phyloP scores from a whole-genome alignment of 2,113 vertebrate species.

The Bufo bufo region DNA sequence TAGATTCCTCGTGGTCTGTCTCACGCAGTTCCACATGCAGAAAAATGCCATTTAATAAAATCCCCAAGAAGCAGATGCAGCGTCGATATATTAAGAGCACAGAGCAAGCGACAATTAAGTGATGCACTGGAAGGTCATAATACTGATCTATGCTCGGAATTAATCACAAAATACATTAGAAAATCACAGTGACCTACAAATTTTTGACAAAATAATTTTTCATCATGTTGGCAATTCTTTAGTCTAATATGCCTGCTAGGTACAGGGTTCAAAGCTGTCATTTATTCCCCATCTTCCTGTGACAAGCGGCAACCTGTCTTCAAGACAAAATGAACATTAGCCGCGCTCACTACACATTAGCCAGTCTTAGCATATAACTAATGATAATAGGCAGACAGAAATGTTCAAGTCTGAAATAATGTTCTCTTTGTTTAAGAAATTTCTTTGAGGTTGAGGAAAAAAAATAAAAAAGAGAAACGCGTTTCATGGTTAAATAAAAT shows the following conservation, averaged over 20 bases:
- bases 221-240: slow-evolving; percentile 94
- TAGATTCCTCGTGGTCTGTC: slow-evolving; percentile 45
- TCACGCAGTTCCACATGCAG: slow-evolving; percentile 77
- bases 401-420: slow-evolving; percentile 91
- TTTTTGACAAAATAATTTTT: slow-evolving; percentile 99
- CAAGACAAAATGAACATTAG: slow-evolving; percentile 97
- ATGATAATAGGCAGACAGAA: slow-evolving; percentile 90
- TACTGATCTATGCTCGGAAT: slow-evolving; percentile 97
- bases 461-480: slow-evolving; percentile 62
- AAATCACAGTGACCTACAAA: slow-evolving; percentile 96
- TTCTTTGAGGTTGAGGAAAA: slow-evolving; percentile 77
- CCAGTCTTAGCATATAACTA: slow-evolving; percentile 88
- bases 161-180: slow-evolving; percentile 98
- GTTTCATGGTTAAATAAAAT: slow-evolving; percentile 70
- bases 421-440: slow-evolving; percentile 88
- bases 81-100: slow-evolving; percentile 94
- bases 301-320: slow-evolving; percentile 98
- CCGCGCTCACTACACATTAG: slow-evolving; percentile 92
- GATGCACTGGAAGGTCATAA: slow-evolving; percentile 95
- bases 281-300: slow-evolving; percentile 95
- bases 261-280: slow-evolving; percentile 95
- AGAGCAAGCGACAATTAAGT: slow-evolving; percentile 97
- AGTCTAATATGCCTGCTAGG: slow-evolving; percentile 97
- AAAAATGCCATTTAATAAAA: slow-evolving; percentile 83
- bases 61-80: slow-evolving; percentile 87